Evolutionary conservation across 2,797 vertebrate genomes (phyloP), one percentile per base, ranked within the genome.

Genomic region (Aldrovandia affinis): DNA sequence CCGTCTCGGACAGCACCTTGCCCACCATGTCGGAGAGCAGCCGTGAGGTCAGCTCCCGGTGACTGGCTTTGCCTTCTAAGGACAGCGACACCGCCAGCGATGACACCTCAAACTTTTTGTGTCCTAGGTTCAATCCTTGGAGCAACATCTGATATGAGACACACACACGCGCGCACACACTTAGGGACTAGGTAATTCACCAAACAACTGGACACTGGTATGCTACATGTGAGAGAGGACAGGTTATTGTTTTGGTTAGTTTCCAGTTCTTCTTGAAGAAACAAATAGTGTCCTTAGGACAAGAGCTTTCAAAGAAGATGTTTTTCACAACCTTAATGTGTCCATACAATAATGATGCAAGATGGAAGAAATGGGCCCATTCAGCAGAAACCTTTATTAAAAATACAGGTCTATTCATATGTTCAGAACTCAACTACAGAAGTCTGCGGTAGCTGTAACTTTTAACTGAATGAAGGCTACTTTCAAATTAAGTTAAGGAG

Each of bases 51-150:
- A 97, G 95, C 92, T 97, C 97, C 57, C 97, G 91, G 90, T 97
- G 97, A 90, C 97, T 97, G 84, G 97, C 97, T 83, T 96, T 97
- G 83, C 96, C 96, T 88, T 97, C 97, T 18, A 97, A 90, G n/a
- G 97, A 95, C 89, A 97, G 90, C 2, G 95, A 94, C 87, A 97
- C 93, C 0, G 97, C 97, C 91, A 97, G 73, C 0, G 96, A 95
- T 14, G 97, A 95, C 86, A 97, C 95, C 81, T 96, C 93, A 0
- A 89, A 95, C 88, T 93, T 95, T 73, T 94, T 92, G 3, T 85
- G 83, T 22, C 97, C 96, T 87, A 97, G 89, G 91, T 97, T 97
- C 85, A 97, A 92, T 36, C 87, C 96, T 87, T 93, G 95, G 86
- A 97, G 92, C 89, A 97, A 88, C 92, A 95, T 94, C 97, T 97